Evolutionary conservation across 2,113 vertebrate species (phyloP), one percentile per base, ranked within the genome.

Genomic region (Tor tambroides): DNA sequence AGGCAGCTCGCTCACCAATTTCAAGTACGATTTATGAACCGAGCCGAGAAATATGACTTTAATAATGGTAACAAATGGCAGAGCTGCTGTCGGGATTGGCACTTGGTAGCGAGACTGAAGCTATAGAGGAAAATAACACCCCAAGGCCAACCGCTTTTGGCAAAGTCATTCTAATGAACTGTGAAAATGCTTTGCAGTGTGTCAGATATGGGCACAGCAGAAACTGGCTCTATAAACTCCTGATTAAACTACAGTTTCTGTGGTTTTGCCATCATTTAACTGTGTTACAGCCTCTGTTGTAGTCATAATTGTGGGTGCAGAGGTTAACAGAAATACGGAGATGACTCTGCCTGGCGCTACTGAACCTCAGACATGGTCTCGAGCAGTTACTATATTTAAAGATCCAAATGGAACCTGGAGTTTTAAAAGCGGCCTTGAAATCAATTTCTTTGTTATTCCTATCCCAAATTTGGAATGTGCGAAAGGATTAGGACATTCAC

Each of bases 161-260:
- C 87, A n/a, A 88, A 92, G 88, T 89, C 30, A 43, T 69, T 67
- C 84, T 94, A 95, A 91, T 92, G 92, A 91, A 90, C 92, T 95
- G 94, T 95, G 95, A 95, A 92, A 94, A 95, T 92, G 65, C 85
- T 92, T 92, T 96, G 95, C 92, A 95, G 96, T 76, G 90, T 93
- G 91, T 91, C 92, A 91, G 87, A 92, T 89, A 84, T 69, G 86
- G 92, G 89, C 90, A 92, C 91, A 91, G 90, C 92, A 89, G 93
- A 94, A 85, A 93, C n/a, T 89, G 89, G 0, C 82, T 93, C 92
- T 90, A 93, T 93, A 93, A 94, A 94, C 89, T 85, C 84, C 63
- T 92, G 92, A 94, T 92, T 93, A 92, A 94, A 93, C 12, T 87
- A 26, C 87, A 92, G 93, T 94, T 92, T 89, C 92, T 89, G 92